A percentile compares a stretch with the other conserved stretches of the same genome.
Evolutionary conservation across 2,888 invertebrate genomes (phyloP).

Genomic region (Sinelater perroti): DNA sequence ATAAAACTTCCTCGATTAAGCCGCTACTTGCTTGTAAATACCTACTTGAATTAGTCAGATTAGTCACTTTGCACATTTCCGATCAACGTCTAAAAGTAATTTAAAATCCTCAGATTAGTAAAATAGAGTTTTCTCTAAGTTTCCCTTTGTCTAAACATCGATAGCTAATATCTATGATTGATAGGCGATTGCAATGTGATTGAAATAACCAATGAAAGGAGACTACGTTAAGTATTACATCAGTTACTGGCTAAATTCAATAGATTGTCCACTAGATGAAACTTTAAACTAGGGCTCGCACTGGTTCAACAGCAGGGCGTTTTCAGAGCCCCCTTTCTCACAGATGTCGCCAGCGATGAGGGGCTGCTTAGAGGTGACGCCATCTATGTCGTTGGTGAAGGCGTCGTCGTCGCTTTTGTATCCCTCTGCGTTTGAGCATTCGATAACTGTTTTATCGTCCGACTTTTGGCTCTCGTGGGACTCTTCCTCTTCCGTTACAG

Average conservation of each 20-base stretch:
- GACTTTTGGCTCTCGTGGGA: constrained; percentile 58
- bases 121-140: constrained; percentile 23
- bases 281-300: constrained; percentile 45
- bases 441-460: constrained; percentile 58
- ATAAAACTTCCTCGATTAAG: neutral
- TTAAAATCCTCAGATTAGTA: constrained; percentile 5
- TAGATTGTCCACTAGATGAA: constrained; percentile 30
- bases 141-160: constrained; percentile 25
- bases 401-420: constrained; percentile 54
- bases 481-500: constrained; percentile 60
- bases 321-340: constrained; percentile 54
- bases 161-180: constrained; percentile 34
- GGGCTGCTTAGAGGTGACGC: constrained; percentile 46
- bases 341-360: constrained; percentile 52
- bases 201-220: constrained; percentile 28
- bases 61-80: neutral
- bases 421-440: constrained; percentile 49
- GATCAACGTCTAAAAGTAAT: neutral
- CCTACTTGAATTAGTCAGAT: neutral
- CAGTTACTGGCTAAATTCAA: constrained; percentile 32
- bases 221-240: constrained; percentile 33
- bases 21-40: neutral
- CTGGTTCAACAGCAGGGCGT: constrained; percentile 54
- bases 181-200: constrained; percentile 30
- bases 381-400: constrained; percentile 51